A percentile compares a stretch with the other conserved stretches of the same genome.
Evolutionary conservation across 1,140 invertebrate genomes (phyloP).

Genomic region (Musca domestica): DNA sequence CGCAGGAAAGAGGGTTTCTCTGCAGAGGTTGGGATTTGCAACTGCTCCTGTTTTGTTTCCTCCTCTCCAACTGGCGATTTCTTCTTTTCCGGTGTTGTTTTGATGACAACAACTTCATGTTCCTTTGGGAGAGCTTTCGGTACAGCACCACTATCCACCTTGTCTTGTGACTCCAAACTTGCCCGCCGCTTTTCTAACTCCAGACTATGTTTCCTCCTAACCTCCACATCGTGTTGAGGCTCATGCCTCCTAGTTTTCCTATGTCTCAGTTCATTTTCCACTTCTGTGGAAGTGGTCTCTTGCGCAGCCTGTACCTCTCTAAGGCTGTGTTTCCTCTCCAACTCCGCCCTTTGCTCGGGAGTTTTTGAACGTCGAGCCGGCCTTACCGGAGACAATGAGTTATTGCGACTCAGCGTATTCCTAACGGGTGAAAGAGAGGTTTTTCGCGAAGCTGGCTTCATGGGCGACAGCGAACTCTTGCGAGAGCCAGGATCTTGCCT

Average conservation of each 20-base stretch:
- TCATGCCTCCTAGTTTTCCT: neutral
- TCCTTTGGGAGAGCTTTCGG: neutral
- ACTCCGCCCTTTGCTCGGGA: conserved; percentile 36
- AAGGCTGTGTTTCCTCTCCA: conserved; percentile 4
- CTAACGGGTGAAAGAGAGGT: conserved; percentile 26
- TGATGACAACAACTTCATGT: neutral
- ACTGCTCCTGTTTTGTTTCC: too few relatives aligned
- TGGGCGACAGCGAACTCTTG: conserved; percentile 33
- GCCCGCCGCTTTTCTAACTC: neutral
- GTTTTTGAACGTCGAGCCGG: conserved; percentile 47
- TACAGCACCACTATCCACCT: neutral
- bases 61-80: too few relatives aligned
- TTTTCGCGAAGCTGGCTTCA: neutral
- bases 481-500: conserved; percentile 30
- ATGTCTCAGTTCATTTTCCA: neutral
- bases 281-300: neutral
- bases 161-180: neutral
- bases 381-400: conserved; percentile 38
- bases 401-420: conserved; percentile 27
- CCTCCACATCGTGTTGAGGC: neutral
- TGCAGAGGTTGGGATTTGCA: neutral
- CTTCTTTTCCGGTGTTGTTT: neutral
- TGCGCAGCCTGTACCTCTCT: neutral
- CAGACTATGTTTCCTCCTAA: conserved; percentile 19
- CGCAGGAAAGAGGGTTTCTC: neutral